Base-by-base conservation (phyloP, 2,113 vertebrate species). In the Protobothrops mucrosquamatus region DNA sequence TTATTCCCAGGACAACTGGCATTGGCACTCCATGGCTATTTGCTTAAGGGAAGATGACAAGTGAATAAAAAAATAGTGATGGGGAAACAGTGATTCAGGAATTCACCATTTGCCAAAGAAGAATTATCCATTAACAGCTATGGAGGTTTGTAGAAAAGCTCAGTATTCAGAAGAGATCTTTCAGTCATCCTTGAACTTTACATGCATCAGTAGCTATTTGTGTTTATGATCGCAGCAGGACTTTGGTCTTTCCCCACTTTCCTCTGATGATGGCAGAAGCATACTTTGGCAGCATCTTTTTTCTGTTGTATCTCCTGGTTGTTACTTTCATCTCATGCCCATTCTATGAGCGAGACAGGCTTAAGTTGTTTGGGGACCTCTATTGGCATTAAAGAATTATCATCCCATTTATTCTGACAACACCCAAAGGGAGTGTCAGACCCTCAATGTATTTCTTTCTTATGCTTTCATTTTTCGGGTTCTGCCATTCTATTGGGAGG, bases 1-100 rank as follows among this genome's bases (percentile, higher is more conserved):
- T 69, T 86, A 92, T 94, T 92, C 90, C 74, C 90, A 56, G 91
- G 74, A 88, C 69, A 93, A 89, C 55, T 56, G 74, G 55, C 11
- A 51, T 86, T 92, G 56, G 81, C 88, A 56, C 22, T 64, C 48
- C 26, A 39, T 87, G 74, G 91, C 91, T 89, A 87, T 92, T 92
- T 94, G 88, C 91, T 92, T 74, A 92, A 92, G 88, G 93, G 91
- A 26, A 92, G 26, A 86, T 2, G 29, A 89, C 20, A 55, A 23
- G 61, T 89, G 93, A 85, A 69, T 55, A 43, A 87, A 91, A 93
- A 88, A 55, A 91, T 22, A 93, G 86, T 61, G 64, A 81, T 46
- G 87, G 29, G 87, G 56, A 94, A 94, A 56, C 91, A 22, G 51
- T 81, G 48, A 51, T 92, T 94, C 74, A 90, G 51, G 57, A 87